These are phyloP conservation scores for Trachelus tabidus DNA, from an alignment of 2,888 invertebrate genomes.

Conservation along the genomic window DNA sequence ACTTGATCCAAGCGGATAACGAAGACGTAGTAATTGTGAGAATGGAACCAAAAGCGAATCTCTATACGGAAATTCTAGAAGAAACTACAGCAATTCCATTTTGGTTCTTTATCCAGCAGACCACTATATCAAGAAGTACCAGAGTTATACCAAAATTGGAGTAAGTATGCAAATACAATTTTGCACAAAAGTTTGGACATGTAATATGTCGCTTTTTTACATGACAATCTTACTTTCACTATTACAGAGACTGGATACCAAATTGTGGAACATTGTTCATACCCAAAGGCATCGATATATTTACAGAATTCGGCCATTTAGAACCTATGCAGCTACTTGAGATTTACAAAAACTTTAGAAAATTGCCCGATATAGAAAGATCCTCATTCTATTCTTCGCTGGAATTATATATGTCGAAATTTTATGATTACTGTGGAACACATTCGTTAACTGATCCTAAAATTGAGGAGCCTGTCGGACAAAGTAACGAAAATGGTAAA, in stretches of 20 bases:
- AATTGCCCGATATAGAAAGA: conserved; percentile 34
- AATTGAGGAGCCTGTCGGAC: neutral
- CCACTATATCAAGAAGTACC: conserved; percentile 71
- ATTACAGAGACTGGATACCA: conserved; percentile 76
- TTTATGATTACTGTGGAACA: neutral
- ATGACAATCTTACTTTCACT: conserved; percentile 17
- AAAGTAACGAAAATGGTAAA: neutral
- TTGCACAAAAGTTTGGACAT: neutral
- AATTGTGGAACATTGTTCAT: conserved; percentile 78
- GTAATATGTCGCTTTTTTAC: neutral
- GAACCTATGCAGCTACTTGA: conserved; percentile 73
- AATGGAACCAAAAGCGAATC: conserved; percentile 72
- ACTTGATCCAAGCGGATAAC: conserved; percentile 64
- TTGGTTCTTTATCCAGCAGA: conserved; percentile 78
- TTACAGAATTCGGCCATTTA: conserved; percentile 78
- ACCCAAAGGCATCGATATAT: conserved; percentile 73
- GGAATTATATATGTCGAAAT: neutral
- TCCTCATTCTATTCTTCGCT: neutral
- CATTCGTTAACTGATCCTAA: neutral
- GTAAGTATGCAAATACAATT: conserved; percentile 68
- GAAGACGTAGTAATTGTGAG: conserved; percentile 74
- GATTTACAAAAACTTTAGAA: conserved; percentile 71
- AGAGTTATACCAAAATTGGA: conserved; percentile 79
- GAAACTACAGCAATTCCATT: conserved; percentile 58
- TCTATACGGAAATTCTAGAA: conserved; percentile 52